Evolutionary conservation across 1,140 invertebrate species (phyloP), one percentile per base, ranked within the genome.

Genomic region (Euura saliciscinereae): DNA sequence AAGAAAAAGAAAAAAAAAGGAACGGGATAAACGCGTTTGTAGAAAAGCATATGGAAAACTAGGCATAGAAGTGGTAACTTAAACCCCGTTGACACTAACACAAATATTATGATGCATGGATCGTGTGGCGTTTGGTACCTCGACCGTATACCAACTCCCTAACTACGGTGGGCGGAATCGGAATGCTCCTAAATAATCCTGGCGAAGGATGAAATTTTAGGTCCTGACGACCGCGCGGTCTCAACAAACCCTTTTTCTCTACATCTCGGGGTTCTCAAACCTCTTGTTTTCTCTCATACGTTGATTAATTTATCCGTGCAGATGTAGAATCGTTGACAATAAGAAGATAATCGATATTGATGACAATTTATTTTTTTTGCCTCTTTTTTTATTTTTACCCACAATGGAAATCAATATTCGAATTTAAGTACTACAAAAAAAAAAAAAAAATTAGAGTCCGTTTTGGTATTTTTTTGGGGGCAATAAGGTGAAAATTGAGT

Each of bases 81-180:
- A 81, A 78, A 70, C 69, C 75, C 69, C 75, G 79, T 75, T 76
- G 80, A 83, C 80, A 73, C 74, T 74, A 77, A 75, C 82, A 83
- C 81, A 83, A 83, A 83, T 79, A 80, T 83, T 83, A 81, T 83
- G 82, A 83, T 83, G 75, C 76, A 82, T 77, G 76, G 71, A 69
- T 59, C 51, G 78, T 82, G 80, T 77, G 28, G 78, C 80, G 80
- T 81, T 59, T 59, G 51, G 51, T n/a, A 28, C 51, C 13, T 59
- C 13, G 51, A n/a, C 51, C 51, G 51, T 59, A 59, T 59, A 59
- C 51, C 13, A 59, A n/a, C 51, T 59, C 51, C 51, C 51, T 59
- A 59, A 59, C 51, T 59, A 59, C 51, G 51, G 51, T 59, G 51
- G 45, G 72, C 65, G 72, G 45, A 65, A 68, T 45, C 68, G 69